Evolutionary conservation across 2,888 invertebrate genomes (phyloP).

Genomic region (Sesia apiformis): DNA sequence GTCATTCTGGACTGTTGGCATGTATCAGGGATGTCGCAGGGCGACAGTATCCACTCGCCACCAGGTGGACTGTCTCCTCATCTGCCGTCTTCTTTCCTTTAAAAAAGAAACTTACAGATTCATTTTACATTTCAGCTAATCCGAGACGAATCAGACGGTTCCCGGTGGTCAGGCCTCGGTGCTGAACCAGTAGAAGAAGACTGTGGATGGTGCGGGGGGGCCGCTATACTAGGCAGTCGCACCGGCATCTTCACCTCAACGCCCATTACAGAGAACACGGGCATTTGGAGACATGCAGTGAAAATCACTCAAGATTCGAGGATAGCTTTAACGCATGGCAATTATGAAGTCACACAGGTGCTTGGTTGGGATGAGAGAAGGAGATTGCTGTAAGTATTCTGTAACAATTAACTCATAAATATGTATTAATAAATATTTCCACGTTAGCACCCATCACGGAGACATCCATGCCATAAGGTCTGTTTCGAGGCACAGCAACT

Average conservation of each 20-base stretch:
- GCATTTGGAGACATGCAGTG: conserved; percentile 61
- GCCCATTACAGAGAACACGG: conserved; percentile 67
- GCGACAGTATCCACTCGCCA: no score
- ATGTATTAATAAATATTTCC: no score
- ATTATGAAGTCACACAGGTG: conserved; percentile 82
- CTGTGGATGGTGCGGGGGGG: conserved; percentile 63
- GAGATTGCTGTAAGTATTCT: conserved; percentile 75
- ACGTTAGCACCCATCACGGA: no score
- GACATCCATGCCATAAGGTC: no score
- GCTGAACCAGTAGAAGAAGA: conserved; percentile 53
- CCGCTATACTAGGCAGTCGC: conserved; percentile 47
- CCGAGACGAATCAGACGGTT: conserved; percentile 54
- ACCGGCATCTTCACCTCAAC: conserved; percentile 57
- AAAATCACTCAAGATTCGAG: conserved; percentile 32
- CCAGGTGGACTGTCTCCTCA: neutral
- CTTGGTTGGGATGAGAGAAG: conserved; percentile 85
- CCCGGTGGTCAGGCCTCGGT: conserved; percentile 65
- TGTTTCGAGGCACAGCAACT: no score
- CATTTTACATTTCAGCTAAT: conserved; percentile 32
- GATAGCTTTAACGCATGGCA: conserved; percentile 80
- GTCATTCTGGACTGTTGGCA: no score
- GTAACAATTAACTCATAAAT: no score
- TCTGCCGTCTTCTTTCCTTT: neutral
- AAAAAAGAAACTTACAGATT: neutral
- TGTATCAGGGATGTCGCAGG: no score